These are phyloP conservation scores for Clistopyga incitator DNA, from an alignment of 2,888 invertebrate species.

Conservation along the genomic window DNA sequence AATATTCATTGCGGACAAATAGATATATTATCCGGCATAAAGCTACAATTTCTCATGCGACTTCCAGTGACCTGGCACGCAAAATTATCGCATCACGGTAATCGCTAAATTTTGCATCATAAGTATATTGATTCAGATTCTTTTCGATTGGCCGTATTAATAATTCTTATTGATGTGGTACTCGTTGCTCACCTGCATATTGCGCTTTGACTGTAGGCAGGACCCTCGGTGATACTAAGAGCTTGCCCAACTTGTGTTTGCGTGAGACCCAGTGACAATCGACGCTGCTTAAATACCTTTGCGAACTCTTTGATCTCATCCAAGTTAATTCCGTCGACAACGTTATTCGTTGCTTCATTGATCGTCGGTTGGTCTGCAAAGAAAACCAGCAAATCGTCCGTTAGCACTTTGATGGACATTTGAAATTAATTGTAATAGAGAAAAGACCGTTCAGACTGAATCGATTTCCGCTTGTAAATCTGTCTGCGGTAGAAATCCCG, in stretches of 20 bases:
- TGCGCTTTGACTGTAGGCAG: conserved; percentile 99
- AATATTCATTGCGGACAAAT: conserved; percentile 2
- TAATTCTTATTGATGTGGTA: background rate
- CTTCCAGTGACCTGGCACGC: conserved; percentile 83
- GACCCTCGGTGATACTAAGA: conserved; percentile 97
- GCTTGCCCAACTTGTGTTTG: conserved; percentile 99
- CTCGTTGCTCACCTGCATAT: conserved; percentile 95
- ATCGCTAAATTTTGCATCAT: conserved; percentile 10
- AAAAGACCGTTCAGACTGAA: background rate
- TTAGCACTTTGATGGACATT: conserved; percentile 13
- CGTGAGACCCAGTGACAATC: conserved; percentile 96
- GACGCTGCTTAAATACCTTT: conserved; percentile 97
- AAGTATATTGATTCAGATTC: background rate
- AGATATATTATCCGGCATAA: conserved; percentile 27
- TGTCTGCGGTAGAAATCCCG: conserved; percentile 71
- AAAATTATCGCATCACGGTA: conserved; percentile 3
- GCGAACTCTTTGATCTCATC: conserved; percentile 99
- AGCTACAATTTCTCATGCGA: conserved; percentile 70
- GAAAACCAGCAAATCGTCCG: conserved; percentile 34
- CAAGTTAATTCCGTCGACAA: conserved; percentile 98
- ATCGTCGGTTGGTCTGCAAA: conserved; percentile 94
- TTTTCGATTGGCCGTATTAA: background rate
- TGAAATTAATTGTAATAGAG: conserved; percentile 2
- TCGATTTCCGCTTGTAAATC: conserved; percentile 74
- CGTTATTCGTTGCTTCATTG: conserved; percentile 96